Evolutionary conservation across 2,113 vertebrate genomes (phyloP).

Genomic region (Apistogramma diplotaenia): DNA sequence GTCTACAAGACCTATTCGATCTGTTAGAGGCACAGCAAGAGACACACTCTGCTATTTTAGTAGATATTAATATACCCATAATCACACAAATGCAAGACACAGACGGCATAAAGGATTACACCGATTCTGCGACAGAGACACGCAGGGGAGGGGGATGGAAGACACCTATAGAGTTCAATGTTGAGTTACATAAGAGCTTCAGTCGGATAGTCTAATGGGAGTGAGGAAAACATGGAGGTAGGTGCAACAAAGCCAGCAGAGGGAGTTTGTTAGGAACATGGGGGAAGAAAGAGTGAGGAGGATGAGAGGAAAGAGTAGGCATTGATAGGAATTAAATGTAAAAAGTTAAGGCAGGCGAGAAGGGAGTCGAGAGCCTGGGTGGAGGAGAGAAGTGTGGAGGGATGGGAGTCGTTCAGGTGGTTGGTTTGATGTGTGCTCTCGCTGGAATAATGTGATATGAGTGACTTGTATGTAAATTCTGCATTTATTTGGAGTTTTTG

Average conservation of each 20-base stretch:
- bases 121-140: background rate
- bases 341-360: slow-evolving; percentile 16
- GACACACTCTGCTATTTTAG: background rate
- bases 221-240: slow-evolving; percentile 15
- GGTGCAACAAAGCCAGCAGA: slow-evolving; percentile 26
- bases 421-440: background rate
- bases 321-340: slow-evolving; percentile 28
- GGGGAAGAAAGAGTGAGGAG: slow-evolving; percentile 26
- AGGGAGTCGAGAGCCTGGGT: background rate
- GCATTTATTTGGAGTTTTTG: background rate
- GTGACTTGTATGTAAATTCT: background rate
- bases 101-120: background rate
- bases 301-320: slow-evolving; percentile 44
- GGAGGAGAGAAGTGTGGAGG: background rate
- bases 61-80: background rate
- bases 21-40: background rate
- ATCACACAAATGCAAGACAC: background rate
- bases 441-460: background rate
- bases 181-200: slow-evolving; percentile 40
- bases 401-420: background rate
- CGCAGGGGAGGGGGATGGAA: slow-evolving; percentile 2
- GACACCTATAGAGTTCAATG: slow-evolving; percentile 33
- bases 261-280: slow-evolving; percentile 35
- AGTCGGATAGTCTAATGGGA: slow-evolving; percentile 33
- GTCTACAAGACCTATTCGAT: background rate